Evolutionary conservation across 2,888 invertebrate species (phyloP).

Genomic region (Panzeria rudis): DNA sequence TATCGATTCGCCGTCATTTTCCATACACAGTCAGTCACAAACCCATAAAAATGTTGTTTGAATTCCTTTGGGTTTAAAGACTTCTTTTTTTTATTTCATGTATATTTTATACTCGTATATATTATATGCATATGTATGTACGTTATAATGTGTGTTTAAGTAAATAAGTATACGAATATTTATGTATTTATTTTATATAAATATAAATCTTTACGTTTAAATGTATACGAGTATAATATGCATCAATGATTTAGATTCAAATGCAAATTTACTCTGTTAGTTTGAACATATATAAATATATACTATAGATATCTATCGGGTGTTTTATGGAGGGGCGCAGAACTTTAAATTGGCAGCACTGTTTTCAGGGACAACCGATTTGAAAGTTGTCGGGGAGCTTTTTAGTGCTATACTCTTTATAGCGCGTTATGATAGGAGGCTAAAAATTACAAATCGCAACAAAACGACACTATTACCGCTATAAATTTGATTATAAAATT

Average conservation of each 20-base stretch:
- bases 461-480: too few species aligned
- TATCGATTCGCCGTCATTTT: conserved; percentile 1
- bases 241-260: conserved; percentile 52
- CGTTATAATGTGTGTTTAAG: not conserved
- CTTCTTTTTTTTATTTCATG: conserved; percentile 28
- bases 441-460: too few species aligned
- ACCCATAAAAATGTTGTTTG: conserved; percentile 61
- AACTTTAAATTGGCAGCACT: not conserved
- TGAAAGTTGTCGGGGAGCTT: too few species aligned
- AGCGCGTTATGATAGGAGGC: too few species aligned
- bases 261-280: conserved; percentile 38
- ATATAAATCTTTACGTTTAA: conserved; percentile 19
- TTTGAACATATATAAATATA: not conserved
- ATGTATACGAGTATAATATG: conserved; percentile 22
- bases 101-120: conserved; percentile 20
- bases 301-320: not conserved
- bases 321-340: not conserved
- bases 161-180: conserved; percentile 14
- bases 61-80: conserved; percentile 60
- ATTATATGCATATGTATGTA: not conserved
- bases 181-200: conserved; percentile 11
- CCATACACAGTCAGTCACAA: conserved; percentile 18
- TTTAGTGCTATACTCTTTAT: too few species aligned
- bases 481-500: too few species aligned
- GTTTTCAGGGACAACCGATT: not conserved